Base-by-base conservation (phyloP, 2,113 vertebrate species). In the Callipepla californica region DNA sequence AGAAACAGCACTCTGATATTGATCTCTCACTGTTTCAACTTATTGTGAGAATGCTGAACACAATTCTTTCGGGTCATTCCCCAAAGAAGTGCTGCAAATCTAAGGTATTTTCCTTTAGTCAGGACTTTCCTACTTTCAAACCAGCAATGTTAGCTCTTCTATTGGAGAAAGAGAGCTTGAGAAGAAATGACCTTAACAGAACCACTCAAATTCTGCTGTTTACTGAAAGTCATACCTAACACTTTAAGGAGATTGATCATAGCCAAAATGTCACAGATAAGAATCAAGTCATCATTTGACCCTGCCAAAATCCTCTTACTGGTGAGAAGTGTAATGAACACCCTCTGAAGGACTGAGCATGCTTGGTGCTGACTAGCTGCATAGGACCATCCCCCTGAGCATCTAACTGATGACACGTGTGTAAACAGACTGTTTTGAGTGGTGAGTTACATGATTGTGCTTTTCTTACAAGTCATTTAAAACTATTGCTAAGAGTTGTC, bases 341-440 rank as follows among this genome's bases (percentile, higher is more conserved):
- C 32, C 50, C 50, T 19, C 13, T 40, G 23, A 68, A 80, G 61
- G 73, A 11, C 58, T n/a, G 38, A 66, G 13, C 21, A 4, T 26
- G 30, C 50, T 63, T 1, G 7, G 32, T 48, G 89, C 79, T 76
- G 82, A 74, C 50, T 63, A 42, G 15, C 38, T 20, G 3, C 1
- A 0, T 53, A 66, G 55, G 36, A 66, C 62, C 90, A 55, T 87
- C 30, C 30, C 19, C 15, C 36, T 0, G 0, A n/a, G 20, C 19
- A 3, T 69, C 80, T 80, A 58, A 80, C 9, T 45, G 44, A 22
- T 51, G 47, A 68, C 26, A 91, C 21, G 85, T 80, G 13, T 81
- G 45, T 61, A 59, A 83, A 72, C 59, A 94, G 85, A 98, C 97
- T 98, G 97, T 98, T 98, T 98, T 98, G 97, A 98, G 96, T 93